phyloP scores from a whole-genome alignment of 2,888 invertebrate genomes.

The Cybosia mesomella region DNA sequence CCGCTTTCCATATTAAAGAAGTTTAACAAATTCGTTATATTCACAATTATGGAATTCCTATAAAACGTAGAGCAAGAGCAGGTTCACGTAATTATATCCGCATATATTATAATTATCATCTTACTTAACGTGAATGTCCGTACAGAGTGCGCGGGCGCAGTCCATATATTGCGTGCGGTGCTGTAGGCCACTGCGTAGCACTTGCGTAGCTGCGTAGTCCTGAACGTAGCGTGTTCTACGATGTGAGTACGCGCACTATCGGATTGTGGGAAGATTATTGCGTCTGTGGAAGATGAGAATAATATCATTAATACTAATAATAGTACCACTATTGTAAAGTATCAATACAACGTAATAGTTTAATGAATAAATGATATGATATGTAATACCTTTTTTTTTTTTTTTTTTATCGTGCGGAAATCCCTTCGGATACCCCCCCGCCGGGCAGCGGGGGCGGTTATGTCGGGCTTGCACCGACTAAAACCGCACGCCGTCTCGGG shows the following conservation, averaged over 20 bases:
- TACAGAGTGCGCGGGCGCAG: constrained; percentile 64
- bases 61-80: background rate
- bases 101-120: constrained; percentile 36
- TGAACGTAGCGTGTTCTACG: constrained; percentile 47
- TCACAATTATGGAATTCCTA: no score
- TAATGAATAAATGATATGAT: no score
- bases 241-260: background rate
- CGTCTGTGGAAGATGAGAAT: constrained; percentile 69
- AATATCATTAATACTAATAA: background rate
- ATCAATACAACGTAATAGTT: no score
- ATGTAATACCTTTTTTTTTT: no score
- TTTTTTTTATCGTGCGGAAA: no score
- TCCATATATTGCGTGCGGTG: constrained; percentile 72
- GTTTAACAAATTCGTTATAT: no score
- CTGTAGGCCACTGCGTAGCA: constrained; percentile 47
- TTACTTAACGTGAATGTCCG: constrained; percentile 73
- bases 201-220: constrained; percentile 56
- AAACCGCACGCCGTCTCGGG: no score
- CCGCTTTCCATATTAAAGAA: no score
- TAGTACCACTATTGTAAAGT: no score
- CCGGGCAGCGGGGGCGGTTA: no score
- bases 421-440: no score
- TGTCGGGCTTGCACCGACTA: no score
- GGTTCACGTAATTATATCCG: background rate
- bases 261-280: constrained; percentile 34